phyloP scores from a whole-genome alignment of 2,113 vertebrate genomes.

The Hoplias malabaricus region DNA sequence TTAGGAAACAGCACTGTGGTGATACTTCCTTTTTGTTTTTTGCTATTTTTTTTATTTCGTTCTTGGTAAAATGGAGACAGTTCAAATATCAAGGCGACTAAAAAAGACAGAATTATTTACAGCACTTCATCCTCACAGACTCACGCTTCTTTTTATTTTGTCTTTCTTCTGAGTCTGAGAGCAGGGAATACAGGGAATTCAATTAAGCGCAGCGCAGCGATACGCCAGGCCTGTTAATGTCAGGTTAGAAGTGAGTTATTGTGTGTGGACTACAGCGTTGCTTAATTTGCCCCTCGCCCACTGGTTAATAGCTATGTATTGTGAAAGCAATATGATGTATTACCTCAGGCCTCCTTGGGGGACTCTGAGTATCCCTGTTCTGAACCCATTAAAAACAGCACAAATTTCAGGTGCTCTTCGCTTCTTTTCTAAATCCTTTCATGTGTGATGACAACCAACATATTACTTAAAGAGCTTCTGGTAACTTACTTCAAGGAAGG shows the following conservation, averaged over 20 bases:
- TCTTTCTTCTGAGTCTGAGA: constrained; percentile 38
- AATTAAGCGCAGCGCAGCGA: constrained; percentile 62
- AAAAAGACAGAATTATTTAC: constrained; percentile 15
- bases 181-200: constrained; percentile 59
- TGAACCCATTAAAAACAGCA: constrained; percentile 61
- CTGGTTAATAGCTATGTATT: constrained; percentile 67
- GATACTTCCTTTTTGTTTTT: no score
- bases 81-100: constrained; percentile 14
- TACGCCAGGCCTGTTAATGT: constrained; percentile 62
- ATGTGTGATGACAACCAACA: constrained; percentile 1
- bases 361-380: constrained; percentile 56
- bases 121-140: constrained; percentile 49
- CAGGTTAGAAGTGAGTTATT: constrained; percentile 71
- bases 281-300: constrained; percentile 59
- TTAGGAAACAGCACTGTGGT: no score
- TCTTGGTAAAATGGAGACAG: no score
- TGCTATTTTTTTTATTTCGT: no score
- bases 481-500: not conserved
- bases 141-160: constrained; percentile 31
- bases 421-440: constrained; percentile 51
- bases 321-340: constrained; percentile 73
- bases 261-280: constrained; percentile 65
- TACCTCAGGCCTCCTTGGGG: constrained; percentile 64
- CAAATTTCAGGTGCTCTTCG: constrained; percentile 53
- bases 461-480: constrained; percentile 5